Conservation (phyloP, 2,888 invertebrate species). For the Epicampocera succincta region DNA sequence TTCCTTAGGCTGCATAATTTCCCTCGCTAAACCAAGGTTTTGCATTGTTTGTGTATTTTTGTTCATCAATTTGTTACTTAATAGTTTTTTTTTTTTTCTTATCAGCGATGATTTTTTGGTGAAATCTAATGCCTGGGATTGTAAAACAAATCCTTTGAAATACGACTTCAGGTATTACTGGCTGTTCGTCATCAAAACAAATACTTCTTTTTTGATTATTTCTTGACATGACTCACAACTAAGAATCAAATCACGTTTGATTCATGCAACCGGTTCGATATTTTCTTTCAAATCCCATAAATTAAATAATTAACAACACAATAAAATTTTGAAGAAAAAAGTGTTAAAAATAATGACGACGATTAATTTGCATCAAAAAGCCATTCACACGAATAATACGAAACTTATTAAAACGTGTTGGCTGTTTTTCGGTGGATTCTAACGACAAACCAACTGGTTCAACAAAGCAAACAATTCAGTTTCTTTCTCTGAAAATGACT, state of each 20-base stretch:
- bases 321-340: conserved; percentile 20
- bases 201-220: background rate
- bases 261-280: conserved; percentile 36
- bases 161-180: too few relatives aligned
- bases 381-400: conserved; percentile 36
- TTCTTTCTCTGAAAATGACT: too few relatives aligned
- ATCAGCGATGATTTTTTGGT: too few relatives aligned
- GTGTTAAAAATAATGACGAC: conserved; percentile 29
- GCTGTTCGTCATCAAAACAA: background rate
- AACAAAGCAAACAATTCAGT: too few relatives aligned
- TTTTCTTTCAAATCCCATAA: conserved; percentile 19
- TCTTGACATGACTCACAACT: conserved; percentile 25
- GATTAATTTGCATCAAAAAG: conserved; percentile 54
- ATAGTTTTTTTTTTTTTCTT: too few relatives aligned
- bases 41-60: too few relatives aligned
- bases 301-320: conserved; percentile 33
- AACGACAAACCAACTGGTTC: too few relatives aligned
- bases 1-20: too few relatives aligned
- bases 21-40: too few relatives aligned
- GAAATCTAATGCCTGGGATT: too few relatives aligned
- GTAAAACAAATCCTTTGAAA: too few relatives aligned
- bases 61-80: too few relatives aligned
- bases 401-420: conserved; percentile 18
- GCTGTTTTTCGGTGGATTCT: background rate
- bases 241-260: background rate